Percentiles rank a stretch among this genome's conserved stretches.
phyloP scores from a whole-genome alignment of 2,797 vertebrate genomes.

The Vireo griseus region DNA sequence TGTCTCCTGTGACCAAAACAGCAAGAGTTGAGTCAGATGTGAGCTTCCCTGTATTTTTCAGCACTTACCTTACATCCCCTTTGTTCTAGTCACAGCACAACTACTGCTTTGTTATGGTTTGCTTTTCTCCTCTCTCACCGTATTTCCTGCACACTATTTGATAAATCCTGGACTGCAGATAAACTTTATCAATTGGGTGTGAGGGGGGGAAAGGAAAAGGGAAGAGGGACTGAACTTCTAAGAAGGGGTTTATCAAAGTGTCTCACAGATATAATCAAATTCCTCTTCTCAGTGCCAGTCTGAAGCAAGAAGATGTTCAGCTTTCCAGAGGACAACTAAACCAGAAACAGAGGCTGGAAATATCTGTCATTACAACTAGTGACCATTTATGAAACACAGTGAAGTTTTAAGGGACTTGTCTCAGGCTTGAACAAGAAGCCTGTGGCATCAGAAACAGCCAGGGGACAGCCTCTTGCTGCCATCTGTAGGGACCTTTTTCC shows the following conservation, averaged over 20 bases:
- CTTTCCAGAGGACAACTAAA: not conserved
- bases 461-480: not conserved
- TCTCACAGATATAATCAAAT: not conserved
- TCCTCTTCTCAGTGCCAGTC: not conserved
- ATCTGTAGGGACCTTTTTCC: not conserved
- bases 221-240: not conserved
- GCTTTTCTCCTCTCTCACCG: not conserved
- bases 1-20: slow-evolving; percentile 64
- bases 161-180: not conserved
- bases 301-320: not conserved
- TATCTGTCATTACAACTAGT: not conserved
- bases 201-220: not conserved
- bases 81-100: not conserved
- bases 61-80: not conserved
- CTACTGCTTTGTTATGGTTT: not conserved
- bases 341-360: not conserved
- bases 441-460: not conserved
- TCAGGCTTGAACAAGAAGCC: not conserved
- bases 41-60: not conserved
- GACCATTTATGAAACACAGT: not conserved
- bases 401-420: not conserved
- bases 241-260: not conserved
- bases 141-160: not conserved
- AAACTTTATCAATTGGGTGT: not conserved
- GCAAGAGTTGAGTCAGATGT: not conserved